These are phyloP conservation scores for Naja naja DNA, from an alignment of 2,113 vertebrate genomes.

Conservation along the genomic window DNA sequence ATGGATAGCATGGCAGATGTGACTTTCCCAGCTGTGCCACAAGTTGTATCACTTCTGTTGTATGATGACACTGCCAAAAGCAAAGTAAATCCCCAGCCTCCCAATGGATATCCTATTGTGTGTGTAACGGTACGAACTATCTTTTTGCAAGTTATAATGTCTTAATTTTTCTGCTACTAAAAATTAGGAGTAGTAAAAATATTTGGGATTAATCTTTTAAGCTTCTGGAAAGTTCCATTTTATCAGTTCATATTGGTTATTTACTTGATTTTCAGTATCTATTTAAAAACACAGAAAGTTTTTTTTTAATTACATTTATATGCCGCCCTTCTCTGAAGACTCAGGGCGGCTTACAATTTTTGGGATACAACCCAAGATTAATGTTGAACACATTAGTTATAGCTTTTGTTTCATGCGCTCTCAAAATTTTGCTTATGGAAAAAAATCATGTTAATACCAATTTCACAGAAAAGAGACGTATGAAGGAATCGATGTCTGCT, in stretches of 20 bases:
- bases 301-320: too few relatives aligned
- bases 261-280: not conserved
- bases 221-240: not conserved
- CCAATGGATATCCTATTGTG: slow-evolving; percentile 76
- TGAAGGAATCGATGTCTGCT: not conserved
- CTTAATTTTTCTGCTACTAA: not conserved
- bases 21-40: slow-evolving; percentile 78
- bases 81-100: slow-evolving; percentile 68
- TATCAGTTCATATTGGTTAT: not conserved
- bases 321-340: too few relatives aligned
- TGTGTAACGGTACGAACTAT: slow-evolving; percentile 71
- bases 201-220: not conserved
- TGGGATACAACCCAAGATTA: too few relatives aligned
- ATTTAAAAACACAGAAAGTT: not conserved
- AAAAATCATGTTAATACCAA: not conserved
- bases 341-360: too few relatives aligned
- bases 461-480: not conserved
- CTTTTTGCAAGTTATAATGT: not conserved
- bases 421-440: not conserved
- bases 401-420: not conserved
- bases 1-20: slow-evolving; percentile 79
- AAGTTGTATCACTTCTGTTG: slow-evolving; percentile 75
- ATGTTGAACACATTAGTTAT: not conserved
- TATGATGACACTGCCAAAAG: slow-evolving; percentile 71
- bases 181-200: not conserved